These are phyloP conservation scores for Phrynocephalus guinanensis DNA, from an alignment of 2,797 vertebrate species.

Conservation along the genomic window DNA sequence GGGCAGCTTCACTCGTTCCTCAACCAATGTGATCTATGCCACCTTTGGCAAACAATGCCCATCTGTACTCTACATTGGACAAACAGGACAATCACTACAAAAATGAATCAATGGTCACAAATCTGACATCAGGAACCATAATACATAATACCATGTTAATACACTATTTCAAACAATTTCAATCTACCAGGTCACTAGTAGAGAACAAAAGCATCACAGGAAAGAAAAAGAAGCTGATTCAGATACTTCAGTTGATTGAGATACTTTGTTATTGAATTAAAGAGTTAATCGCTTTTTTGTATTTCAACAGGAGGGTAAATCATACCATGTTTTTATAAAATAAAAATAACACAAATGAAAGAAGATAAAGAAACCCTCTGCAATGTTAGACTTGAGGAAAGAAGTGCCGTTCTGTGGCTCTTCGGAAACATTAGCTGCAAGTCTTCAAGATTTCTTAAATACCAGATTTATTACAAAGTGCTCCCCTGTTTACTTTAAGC, in stretches of 20 bases:
- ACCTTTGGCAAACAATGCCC: no score
- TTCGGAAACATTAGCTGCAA: slow-evolving; percentile 6
- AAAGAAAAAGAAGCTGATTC: no score
- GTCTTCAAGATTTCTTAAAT: slow-evolving; percentile 15
- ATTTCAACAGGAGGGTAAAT: not conserved
- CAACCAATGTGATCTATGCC: no score
- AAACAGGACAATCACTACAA: no score
- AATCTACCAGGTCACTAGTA: no score
- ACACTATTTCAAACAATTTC: no score
- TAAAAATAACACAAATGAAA: not conserved
- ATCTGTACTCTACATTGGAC: no score
- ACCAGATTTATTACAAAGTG: slow-evolving; percentile 35
- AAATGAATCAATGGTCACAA: no score
- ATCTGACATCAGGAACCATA: no score
- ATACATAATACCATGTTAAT: no score
- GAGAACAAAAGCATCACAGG: no score
- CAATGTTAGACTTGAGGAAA: not conserved
- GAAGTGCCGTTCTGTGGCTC: not conserved
- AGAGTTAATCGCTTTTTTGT: not conserved
- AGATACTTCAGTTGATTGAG: not conserved
- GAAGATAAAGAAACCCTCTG: not conserved
- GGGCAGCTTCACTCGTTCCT: no score
- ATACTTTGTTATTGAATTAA: not conserved
- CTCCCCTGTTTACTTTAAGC: slow-evolving; percentile 29
- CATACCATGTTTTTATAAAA: not conserved